Evolutionary conservation across 2,888 invertebrate genomes (phyloP).

Genomic region (Eumerus sabulonum): DNA sequence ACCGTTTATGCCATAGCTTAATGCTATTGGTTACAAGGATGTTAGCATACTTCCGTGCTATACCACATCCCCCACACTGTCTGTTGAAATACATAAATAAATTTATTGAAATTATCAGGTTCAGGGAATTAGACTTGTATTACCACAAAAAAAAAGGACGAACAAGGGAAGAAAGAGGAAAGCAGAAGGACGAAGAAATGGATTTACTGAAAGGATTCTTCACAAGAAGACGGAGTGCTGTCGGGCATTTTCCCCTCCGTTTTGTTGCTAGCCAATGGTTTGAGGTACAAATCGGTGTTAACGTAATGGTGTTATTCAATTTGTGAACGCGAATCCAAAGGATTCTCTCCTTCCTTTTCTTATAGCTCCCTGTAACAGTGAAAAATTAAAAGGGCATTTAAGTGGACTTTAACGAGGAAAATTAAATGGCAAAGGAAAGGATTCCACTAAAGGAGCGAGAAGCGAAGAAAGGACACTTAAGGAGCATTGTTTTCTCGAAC

Average conservation of each 20-base stretch:
- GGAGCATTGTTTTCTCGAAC: too few species aligned
- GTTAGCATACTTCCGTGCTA: conserved; percentile 10
- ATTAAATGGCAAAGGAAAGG: too few species aligned
- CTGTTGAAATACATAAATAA: too few species aligned
- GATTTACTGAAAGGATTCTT: background rate
- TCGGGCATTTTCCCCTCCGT: too few species aligned
- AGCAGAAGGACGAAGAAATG: background rate
- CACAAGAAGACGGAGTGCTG: background rate
- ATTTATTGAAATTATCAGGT: conserved; percentile 3
- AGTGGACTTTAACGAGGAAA: too few species aligned
- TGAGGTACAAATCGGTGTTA: background rate
- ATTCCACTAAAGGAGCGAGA: too few species aligned
- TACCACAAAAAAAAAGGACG: background rate
- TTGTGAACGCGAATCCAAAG: background rate
- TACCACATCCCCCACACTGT: conserved; percentile 18
- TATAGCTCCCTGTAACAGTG: too few species aligned
- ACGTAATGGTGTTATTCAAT: conserved; percentile 4
- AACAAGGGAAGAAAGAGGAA: background rate
- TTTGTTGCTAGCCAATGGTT: too few species aligned
- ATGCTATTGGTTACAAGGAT: background rate
- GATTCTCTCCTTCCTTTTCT: background rate
- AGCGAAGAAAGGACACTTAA: background rate
- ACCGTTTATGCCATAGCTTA: background rate
- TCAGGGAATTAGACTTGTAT: background rate
- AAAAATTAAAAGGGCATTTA: too few species aligned